These are phyloP conservation scores for Ricordea florida DNA, from an alignment of 92 coral and sea anemone genomes.

Conservation along the genomic window DNA sequence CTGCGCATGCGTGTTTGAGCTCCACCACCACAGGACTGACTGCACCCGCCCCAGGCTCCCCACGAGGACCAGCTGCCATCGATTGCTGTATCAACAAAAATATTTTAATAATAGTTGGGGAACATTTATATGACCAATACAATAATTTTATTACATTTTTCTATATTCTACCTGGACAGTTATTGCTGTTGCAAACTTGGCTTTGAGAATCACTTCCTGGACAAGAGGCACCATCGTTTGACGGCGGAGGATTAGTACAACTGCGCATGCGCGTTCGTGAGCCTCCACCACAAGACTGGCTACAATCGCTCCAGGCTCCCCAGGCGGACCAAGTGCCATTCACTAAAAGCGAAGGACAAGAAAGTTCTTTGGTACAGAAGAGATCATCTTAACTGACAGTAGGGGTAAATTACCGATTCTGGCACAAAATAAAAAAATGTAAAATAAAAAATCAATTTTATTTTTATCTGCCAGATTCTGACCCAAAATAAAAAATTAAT, in stretches of 20 bases:
- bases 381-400: no score
- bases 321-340: conserved; percentile 15
- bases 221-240: neutral
- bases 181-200: conserved; percentile 5
- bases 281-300: conserved; percentile 13
- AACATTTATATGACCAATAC: neutral
- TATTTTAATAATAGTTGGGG: neutral
- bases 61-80: conserved; percentile 16
- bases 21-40: conserved; percentile 10
- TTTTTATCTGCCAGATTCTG: no score
- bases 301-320: conserved; percentile 16
- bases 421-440: no score
- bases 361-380: neutral
- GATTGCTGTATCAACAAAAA: neutral
- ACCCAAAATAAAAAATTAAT: no score
- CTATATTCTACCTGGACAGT: neutral
- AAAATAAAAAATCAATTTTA: no score
- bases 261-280: conserved; percentile 16
- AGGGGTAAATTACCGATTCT: no score
- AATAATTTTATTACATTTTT: neutral
- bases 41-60: conserved; percentile 13
- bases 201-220: neutral
- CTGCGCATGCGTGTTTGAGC: conserved; percentile 28
- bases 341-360: neutral
- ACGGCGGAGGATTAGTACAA: conserved; percentile 17